Evolutionary conservation across 2,888 invertebrate species (phyloP), one percentile per base, ranked within the genome.

Genomic region (Melipona beecheii): DNA sequence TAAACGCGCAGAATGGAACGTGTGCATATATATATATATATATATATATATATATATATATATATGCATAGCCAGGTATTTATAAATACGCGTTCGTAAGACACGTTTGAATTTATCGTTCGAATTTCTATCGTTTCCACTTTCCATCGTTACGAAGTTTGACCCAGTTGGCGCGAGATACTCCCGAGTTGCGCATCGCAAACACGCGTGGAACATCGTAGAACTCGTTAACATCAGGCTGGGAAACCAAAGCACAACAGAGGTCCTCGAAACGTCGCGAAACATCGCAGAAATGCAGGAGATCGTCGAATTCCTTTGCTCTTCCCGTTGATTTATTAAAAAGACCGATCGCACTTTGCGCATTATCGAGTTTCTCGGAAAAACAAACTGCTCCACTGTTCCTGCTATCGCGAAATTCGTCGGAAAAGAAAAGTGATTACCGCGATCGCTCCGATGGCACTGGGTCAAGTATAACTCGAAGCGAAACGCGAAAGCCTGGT

Each of bases 401-500:
- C 27, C 77, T 5, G 13, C 43, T 70, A 66, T 66, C 74, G 21
- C 66, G 21, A 36, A 81, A 82, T 81, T 81, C 75, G 60, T 60
- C 27, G 75, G 64, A 81, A 75, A 81, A 66, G 82, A 81, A 82
- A 81, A 82, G 81, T 75, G 75, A 82, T 82, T 81, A 81, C 78
- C 78, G 49, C 74, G 43, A 43, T 43, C 43, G 64, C 54, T 60
- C 58, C 58, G 52, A 68, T 56, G 72, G 54, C 75, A 82, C 65
- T 82, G 24, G 82, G 82, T 82, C 82, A 82, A 82, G 82, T 82
- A 75, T 81, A 75, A 82, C 81, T 74, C 65, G 70, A 82, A 71
- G 65, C 43, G 71, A 71, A 71, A 81, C 75, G 31, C 49, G 70
- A 71, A 81, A 81, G 70, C 81, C 70, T 11, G 43, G 75, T 81